Conservation (phyloP, 92 coral and sea anemone species). For the Muricea muricata region DNA sequence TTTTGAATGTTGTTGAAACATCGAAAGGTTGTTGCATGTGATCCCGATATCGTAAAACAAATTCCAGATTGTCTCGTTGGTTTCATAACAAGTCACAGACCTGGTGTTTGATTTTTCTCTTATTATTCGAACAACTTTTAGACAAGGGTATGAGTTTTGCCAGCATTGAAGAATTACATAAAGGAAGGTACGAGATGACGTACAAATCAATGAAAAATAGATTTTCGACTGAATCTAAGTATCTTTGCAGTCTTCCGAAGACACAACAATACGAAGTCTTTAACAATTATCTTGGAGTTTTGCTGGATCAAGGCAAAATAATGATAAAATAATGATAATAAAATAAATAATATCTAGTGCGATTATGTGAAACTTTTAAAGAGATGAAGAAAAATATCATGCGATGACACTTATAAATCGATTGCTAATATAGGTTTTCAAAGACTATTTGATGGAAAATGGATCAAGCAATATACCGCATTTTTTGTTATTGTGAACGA, state of each 20-base stretch:
- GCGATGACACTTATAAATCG: constrained; percentile 58
- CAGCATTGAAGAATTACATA: neutral
- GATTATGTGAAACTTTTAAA: neutral
- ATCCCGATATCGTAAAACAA: constrained; percentile 52
- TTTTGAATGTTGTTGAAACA: too few species aligned
- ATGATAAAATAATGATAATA: too few species aligned
- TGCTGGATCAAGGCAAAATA: neutral
- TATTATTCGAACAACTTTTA: constrained; percentile 16
- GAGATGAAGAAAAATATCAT: neutral
- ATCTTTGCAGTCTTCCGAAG: too few species aligned
- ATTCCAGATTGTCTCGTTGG: constrained; percentile 9
- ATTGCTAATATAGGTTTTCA: constrained; percentile 51
- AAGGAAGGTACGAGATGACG: neutral
- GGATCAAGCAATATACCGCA: constrained; percentile 37
- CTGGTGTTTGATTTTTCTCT: constrained; percentile 20
- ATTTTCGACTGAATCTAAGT: too few species aligned
- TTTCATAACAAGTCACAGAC: constrained; percentile 7
- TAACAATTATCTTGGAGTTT: neutral
- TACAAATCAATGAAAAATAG: neutral
- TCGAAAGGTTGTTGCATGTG: constrained; percentile 26
- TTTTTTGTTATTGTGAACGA: constrained; percentile 44
- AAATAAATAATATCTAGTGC: constrained; percentile 22
- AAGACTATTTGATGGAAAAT: constrained; percentile 30
- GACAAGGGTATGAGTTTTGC: constrained; percentile 13
- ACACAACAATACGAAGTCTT: too few species aligned